Evolutionary conservation across 2,113 vertebrate genomes (phyloP).

Genomic region (Dicerorhinus sumatrensis): DNA sequence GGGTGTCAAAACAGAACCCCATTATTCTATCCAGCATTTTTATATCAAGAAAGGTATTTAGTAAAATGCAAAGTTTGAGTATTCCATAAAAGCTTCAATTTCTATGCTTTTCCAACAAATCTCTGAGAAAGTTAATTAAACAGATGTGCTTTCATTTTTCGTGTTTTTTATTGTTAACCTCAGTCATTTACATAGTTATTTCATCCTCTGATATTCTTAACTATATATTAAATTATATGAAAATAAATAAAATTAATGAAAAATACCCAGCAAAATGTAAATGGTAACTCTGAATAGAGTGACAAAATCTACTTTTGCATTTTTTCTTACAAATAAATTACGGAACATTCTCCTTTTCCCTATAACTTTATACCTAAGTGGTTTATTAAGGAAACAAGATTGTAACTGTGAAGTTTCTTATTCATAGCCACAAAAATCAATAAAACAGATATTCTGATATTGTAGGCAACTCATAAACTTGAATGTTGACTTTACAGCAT

Average conservation of each 20-base stretch:
- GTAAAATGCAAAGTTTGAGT: not conserved
- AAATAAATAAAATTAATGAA: slow-evolving; percentile 24
- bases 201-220: not conserved
- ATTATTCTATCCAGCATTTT: not conserved
- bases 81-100: not conserved
- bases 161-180: not conserved
- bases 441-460: slow-evolving; percentile 1
- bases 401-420: not conserved
- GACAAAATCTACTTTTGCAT: not conserved
- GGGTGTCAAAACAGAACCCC: not conserved
- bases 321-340: not conserved
- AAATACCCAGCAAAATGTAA: not conserved
- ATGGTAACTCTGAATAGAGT: not conserved
- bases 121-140: not conserved
- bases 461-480: not conserved
- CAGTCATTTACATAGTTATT: not conserved
- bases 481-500: not conserved
- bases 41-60: not conserved
- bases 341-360: not conserved
- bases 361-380: not conserved
- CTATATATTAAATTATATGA: not conserved
- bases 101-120: not conserved
- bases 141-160: not conserved
- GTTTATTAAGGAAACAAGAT: not conserved
- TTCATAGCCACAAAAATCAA: slow-evolving; percentile 20